phyloP scores from a whole-genome alignment of 1,140 invertebrate genomes.

The Cydia pomonella region DNA sequence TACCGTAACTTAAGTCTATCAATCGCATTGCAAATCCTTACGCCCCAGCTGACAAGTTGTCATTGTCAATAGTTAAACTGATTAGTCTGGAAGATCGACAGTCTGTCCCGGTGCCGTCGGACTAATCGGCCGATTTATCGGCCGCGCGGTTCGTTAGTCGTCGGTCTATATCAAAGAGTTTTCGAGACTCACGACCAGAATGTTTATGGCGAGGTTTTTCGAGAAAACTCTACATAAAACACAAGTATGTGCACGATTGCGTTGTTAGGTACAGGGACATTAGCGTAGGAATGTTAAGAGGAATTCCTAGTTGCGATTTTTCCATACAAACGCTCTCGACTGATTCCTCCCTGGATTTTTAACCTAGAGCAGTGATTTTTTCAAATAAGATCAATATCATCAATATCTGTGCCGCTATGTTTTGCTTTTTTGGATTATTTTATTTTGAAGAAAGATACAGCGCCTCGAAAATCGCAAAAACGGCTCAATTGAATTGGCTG shows the following conservation, averaged over 20 bases:
- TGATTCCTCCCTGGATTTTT: too few relatives aligned
- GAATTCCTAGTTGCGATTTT: too few relatives aligned
- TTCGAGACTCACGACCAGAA: constrained; percentile 64
- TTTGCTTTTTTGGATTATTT: too few relatives aligned
- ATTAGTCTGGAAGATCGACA: constrained; percentile 58
- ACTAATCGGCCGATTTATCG: constrained; percentile 68
- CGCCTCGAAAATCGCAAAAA: too few relatives aligned
- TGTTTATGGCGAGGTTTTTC: constrained; percentile 62
- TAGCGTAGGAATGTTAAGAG: background rate
- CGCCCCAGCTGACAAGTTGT: constrained; percentile 41
- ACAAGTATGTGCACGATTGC: constrained; percentile 65
- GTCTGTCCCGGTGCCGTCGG: constrained; percentile 50
- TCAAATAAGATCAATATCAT: too few relatives aligned
- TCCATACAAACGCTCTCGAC: too few relatives aligned
- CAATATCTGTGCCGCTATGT: too few relatives aligned
- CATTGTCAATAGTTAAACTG: constrained; percentile 46
- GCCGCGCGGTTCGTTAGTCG: constrained; percentile 61
- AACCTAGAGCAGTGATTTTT: too few relatives aligned
- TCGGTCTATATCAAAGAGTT: constrained; percentile 64
- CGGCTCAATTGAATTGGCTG: too few relatives aligned
- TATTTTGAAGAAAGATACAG: too few relatives aligned
- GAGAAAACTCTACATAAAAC: constrained; percentile 54
- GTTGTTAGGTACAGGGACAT: constrained; percentile 37
- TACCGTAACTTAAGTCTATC: constrained; percentile 23
- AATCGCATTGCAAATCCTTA: constrained; percentile 22